A percentile compares a stretch with the other conserved stretches of the same genome.
phyloP scores from a whole-genome alignment of 2,113 vertebrate genomes.

The Nerophis lumbriciformis region DNA sequence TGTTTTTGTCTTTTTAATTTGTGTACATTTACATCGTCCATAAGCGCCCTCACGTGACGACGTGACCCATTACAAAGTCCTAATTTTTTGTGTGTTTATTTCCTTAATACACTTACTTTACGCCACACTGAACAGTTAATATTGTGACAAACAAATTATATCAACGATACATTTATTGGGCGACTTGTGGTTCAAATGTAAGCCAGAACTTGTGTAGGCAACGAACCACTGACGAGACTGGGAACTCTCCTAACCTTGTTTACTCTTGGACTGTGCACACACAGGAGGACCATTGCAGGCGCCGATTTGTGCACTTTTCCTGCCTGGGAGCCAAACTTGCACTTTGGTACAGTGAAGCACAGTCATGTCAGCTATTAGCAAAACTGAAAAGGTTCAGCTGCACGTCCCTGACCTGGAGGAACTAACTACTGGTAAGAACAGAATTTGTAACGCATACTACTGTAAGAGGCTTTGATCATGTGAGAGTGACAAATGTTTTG shows the following conservation, averaged over 20 bases:
- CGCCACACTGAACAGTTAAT: background rate
- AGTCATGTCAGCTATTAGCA: slow-evolving; percentile 69
- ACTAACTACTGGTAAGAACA: slow-evolving; percentile 73
- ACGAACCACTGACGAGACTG: background rate
- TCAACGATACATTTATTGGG: too few species aligned
- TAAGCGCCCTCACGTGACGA: background rate
- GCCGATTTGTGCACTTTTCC: background rate
- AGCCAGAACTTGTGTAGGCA: too few species aligned
- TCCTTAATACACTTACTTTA: background rate
- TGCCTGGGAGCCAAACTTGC: background rate
- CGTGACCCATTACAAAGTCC: background rate
- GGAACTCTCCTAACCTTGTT: slow-evolving; percentile 12
- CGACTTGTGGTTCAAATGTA: too few species aligned
- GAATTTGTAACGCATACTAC: too few species aligned
- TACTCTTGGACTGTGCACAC: slow-evolving; percentile 30
- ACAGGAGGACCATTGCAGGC: too few species aligned
- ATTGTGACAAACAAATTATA: too few species aligned
- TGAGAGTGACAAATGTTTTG: slow-evolving; percentile 1
- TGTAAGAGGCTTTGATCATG: background rate
- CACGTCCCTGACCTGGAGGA: slow-evolving; percentile 81
- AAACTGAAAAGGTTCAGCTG: slow-evolving; percentile 76
- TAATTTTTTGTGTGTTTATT: background rate
- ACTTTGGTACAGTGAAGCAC: background rate
- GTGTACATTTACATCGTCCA: too few species aligned
- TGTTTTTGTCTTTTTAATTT: too few species aligned